phyloP scores from a whole-genome alignment of 2,888 invertebrate species.

The Adela reaumurella region DNA sequence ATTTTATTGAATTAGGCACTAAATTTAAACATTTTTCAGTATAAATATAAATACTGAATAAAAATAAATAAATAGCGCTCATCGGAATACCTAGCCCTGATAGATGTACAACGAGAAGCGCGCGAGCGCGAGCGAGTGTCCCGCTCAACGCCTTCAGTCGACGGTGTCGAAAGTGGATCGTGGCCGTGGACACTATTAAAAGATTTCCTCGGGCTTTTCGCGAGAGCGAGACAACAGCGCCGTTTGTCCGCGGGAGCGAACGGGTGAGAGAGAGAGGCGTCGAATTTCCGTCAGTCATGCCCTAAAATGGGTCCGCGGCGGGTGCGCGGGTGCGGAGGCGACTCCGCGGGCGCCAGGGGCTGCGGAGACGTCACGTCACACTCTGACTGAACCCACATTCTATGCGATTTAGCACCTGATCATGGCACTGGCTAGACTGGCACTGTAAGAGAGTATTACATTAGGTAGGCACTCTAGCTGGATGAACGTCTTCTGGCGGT shows the following conservation, averaged over 20 bases:
- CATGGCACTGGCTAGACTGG: too few species aligned
- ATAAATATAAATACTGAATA: neutral
- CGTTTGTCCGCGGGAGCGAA: constrained; percentile 42
- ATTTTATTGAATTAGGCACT: too few species aligned
- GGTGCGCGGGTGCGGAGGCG: constrained; percentile 56
- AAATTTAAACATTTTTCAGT: neutral
- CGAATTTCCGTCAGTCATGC: constrained; percentile 68
- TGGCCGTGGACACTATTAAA: constrained; percentile 59
- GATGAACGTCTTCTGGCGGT: too few species aligned
- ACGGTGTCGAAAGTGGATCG: constrained; percentile 50
- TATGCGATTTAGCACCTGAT: too few species aligned
- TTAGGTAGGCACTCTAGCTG: too few species aligned
- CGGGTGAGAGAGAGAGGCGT: constrained; percentile 52
- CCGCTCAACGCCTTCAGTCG: neutral
- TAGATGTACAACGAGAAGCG: too few species aligned
- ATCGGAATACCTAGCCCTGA: too few species aligned
- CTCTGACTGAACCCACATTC: neutral
- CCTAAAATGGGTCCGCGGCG: constrained; percentile 67
- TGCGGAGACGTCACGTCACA: neutral
- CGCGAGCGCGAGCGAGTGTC: neutral
- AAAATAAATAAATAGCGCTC: neutral
- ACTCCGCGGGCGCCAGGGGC: constrained; percentile 22
- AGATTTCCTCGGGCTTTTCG: constrained; percentile 56
- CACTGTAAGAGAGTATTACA: too few species aligned
- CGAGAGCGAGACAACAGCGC: constrained; percentile 42